Conservation (phyloP, 2,888 invertebrate species). For the Epirrita christyi region DNA sequence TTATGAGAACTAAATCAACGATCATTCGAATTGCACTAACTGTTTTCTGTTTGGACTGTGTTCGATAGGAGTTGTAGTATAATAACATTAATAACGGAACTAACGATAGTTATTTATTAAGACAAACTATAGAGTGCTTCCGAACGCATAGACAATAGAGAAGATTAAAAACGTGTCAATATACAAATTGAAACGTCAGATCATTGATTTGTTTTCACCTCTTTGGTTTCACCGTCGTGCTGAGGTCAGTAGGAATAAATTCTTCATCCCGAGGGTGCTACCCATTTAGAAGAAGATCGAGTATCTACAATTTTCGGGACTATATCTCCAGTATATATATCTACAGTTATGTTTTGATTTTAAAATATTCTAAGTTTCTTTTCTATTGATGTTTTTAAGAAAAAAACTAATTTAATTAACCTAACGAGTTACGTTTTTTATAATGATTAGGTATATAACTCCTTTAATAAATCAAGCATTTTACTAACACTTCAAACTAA, state of each 20-base stretch:
- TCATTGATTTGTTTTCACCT: constrained; percentile 74
- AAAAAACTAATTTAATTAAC: background rate
- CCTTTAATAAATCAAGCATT: background rate
- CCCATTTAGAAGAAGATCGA: background rate
- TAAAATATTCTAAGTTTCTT: too few relatives aligned
- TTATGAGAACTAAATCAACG: too few relatives aligned
- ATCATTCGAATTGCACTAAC: too few relatives aligned
- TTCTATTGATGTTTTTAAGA: too few relatives aligned
- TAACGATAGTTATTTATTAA: constrained; percentile 67
- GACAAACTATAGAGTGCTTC: constrained; percentile 67
- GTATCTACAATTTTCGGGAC: too few relatives aligned
- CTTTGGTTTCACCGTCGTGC: constrained; percentile 47
- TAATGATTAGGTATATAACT: too few relatives aligned
- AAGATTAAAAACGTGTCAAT: constrained; percentile 82
- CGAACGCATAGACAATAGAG: constrained; percentile 75
- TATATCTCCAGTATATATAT: background rate
- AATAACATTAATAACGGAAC: constrained; percentile 51
- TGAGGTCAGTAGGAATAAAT: constrained; percentile 14
- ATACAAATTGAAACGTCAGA: constrained; percentile 81
- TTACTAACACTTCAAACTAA: too few relatives aligned
- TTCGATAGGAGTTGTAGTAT: constrained; percentile 18
- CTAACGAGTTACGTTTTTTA: background rate
- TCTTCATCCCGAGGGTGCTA: constrained; percentile 37
- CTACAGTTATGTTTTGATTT: background rate
- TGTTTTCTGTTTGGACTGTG: background rate